Evolutionary conservation across 1,140 invertebrate species (phyloP).

Genomic region (Coenobita brevimanus): DNA sequence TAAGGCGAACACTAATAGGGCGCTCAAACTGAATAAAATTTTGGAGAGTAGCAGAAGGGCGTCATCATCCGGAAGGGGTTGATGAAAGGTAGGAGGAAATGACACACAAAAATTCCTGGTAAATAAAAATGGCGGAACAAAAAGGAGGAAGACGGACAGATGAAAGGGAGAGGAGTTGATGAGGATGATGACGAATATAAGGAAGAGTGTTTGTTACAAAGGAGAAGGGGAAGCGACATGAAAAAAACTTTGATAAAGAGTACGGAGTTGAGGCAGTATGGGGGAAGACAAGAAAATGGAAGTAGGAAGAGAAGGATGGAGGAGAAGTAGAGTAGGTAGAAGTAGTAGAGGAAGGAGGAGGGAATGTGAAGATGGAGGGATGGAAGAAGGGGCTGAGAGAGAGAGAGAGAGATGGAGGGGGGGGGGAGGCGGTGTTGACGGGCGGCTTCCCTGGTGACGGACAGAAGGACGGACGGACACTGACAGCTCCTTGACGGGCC

Average conservation of each 20-base stretch:
- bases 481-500: slow-evolving; percentile 40
- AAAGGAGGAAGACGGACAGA: not conserved
- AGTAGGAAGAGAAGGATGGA: not conserved
- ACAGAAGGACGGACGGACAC: slow-evolving; percentile 37
- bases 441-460: slow-evolving; percentile 23
- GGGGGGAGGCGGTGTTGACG: too few relatives aligned
- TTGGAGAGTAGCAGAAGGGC: not conserved
- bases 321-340: not conserved
- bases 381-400: slow-evolving; percentile 1
- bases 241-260: not conserved
- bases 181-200: not conserved
- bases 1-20: too few relatives aligned
- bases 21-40: not conserved
- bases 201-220: not conserved
- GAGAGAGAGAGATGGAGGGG: slow-evolving; percentile 22
- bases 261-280: not conserved
- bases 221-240: not conserved
- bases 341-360: not conserved
- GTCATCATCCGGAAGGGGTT: not conserved
- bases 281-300: not conserved
- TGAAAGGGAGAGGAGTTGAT: not conserved
- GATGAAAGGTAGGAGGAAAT: not conserved
- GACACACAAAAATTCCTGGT: too few relatives aligned
- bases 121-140: not conserved
- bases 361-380: not conserved